Evolutionary conservation across 23 tunicate genomes (phyloP), one percentile per base, ranked within the genome.

Genomic region (Oikopleura vanhoeffeni): DNA sequence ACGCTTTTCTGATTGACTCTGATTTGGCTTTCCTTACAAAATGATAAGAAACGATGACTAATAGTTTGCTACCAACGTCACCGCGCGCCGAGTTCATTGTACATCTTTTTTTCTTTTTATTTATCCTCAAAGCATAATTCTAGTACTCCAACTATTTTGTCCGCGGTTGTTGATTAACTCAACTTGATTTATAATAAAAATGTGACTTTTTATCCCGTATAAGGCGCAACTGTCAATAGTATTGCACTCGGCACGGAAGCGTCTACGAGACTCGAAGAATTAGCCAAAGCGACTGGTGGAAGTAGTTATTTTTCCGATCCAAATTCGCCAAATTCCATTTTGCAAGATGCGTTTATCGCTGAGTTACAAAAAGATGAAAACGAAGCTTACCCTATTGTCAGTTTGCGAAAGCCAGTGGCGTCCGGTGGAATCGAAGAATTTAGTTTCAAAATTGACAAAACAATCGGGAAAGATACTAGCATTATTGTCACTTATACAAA

Each of bases 181-280:
- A n/a, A 83, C 8, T 30, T 76, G 39, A 33, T 76, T 33, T 4
- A 76, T 36, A 76, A 76, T 39, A 35, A 3, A 40, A 64, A n/a
- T n/a, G 85, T 87, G 85, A 85, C 32, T 67, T 76, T 58, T 83
- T 41, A 40, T 85, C 64, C 40, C 87, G 90, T n/a, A n/a, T n/a
- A n/a, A n/a, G 64, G 64, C 18, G 91, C 87, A 4, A 83, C 86
- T 13, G 83, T 91, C 0, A 91, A 83, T 57, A 91, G 92, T 32
- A 91, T 91, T 30, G 97, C 97, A 0, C 83, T 91, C 41, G 97
- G 97, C 0, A 41, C 86, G 40, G 76, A 85, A 57, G 92, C 87
- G 32, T 76, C 90, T 34, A 84, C 39, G 57, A 88, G 87, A 36
- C 84, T 91, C 1, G 97, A 91, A 83, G 39, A 39, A 32, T 39